These are phyloP conservation scores for Dugesia japonica DNA, from an alignment of 2,888 invertebrate genomes.

Conservation along the genomic window DNA sequence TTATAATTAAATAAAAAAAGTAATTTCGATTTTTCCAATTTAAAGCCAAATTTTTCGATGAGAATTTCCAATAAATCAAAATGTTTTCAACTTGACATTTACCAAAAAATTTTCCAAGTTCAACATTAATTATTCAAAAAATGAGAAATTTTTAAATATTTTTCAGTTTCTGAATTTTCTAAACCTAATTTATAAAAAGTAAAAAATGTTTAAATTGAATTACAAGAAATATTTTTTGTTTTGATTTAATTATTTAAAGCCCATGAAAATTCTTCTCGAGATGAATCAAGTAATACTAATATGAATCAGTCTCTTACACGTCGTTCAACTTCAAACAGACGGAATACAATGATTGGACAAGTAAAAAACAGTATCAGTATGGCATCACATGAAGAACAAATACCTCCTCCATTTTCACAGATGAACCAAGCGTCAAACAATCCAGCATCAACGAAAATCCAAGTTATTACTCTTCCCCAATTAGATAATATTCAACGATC, in stretches of 20 bases:
- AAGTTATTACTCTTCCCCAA: conserved; percentile 45
- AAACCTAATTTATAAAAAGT: no score
- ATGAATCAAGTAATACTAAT: not conserved
- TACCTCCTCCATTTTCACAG: not conserved
- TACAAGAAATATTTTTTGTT: no score
- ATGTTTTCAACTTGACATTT: no score
- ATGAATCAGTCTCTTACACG: not conserved
- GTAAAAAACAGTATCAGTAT: conserved; percentile 8
- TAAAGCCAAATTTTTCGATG: no score
- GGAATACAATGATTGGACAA: conserved; percentile 7
- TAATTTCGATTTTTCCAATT: no score
- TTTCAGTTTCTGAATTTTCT: not conserved
- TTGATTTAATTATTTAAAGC: not conserved
- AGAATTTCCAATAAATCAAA: no score
- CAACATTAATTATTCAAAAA: not conserved
- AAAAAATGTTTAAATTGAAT: not conserved
- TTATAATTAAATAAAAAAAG: no score
- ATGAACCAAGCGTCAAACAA: not conserved
- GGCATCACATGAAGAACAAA: not conserved
- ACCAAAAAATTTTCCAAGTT: no score
- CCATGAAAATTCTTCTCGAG: not conserved
- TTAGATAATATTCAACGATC: conserved; percentile 46
- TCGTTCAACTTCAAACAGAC: not conserved
- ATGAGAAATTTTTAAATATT: not conserved
- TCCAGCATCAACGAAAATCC: conserved; percentile 38